These are phyloP conservation scores for Poecilia picta DNA, from an alignment of 2,797 vertebrate genomes.

Conservation along the genomic window DNA sequence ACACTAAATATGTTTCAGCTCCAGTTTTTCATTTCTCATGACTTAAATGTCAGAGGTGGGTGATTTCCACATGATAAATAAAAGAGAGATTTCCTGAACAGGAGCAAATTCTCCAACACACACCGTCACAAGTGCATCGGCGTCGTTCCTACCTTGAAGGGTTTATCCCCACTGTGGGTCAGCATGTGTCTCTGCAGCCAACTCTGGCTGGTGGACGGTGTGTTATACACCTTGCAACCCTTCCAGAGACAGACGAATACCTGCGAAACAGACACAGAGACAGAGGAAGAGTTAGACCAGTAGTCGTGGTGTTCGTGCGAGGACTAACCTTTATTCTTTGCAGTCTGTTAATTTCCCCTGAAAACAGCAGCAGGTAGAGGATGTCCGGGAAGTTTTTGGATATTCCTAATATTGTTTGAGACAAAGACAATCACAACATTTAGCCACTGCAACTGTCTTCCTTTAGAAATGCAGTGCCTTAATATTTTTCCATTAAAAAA, in stretches of 20 bases:
- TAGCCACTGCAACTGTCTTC: not conserved
- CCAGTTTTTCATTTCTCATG: not conserved
- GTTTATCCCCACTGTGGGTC: slow-evolving; percentile 98
- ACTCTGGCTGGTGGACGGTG: slow-evolving; percentile 97
- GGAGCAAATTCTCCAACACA: not conserved
- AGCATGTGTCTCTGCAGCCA: slow-evolving; percentile 99
- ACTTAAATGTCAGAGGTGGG: not conserved
- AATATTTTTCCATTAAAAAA: not conserved
- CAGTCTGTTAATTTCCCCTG: slow-evolving; percentile 6
- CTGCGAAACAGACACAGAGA: slow-evolving; percentile 66
- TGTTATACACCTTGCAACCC: slow-evolving; percentile 98
- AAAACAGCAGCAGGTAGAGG: slow-evolving; percentile 2
- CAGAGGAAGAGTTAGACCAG: slow-evolving; percentile 8
- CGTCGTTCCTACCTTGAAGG: slow-evolving; percentile 88
- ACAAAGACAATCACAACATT: not conserved
- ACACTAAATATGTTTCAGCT: not conserved
- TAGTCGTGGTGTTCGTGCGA: not conserved
- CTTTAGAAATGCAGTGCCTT: not conserved
- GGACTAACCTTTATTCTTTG: slow-evolving; percentile 2
- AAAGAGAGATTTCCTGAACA: not conserved
- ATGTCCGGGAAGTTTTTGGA: not conserved
- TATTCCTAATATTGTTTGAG: not conserved
- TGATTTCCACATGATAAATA: not conserved
- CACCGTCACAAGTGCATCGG: not conserved
- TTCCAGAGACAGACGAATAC: slow-evolving; percentile 99